A percentile compares a stretch with the other conserved stretches of the same genome.
These are phyloP conservation scores for Reticulitermes lucifugus DNA, from an alignment of 2,888 invertebrate genomes.

Conservation along the genomic window DNA sequence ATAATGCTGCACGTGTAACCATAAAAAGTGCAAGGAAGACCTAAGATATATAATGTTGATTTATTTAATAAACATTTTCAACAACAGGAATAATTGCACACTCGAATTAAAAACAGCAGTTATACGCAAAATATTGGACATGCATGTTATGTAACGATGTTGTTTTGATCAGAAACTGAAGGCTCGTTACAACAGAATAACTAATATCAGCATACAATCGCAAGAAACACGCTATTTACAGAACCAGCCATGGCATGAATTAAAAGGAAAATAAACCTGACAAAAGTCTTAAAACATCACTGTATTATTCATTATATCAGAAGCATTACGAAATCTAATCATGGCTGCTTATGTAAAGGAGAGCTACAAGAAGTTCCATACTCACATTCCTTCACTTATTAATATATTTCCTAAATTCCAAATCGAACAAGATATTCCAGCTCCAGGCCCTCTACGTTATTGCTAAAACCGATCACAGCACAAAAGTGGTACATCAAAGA, in stretches of 20 bases:
- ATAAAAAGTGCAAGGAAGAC: neutral
- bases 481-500: neutral
- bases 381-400: conserved; percentile 6
- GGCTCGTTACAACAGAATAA: conserved; percentile 24
- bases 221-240: conserved; percentile 25
- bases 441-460: conserved; percentile 20
- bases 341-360: conserved; percentile 23
- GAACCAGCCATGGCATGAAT: conserved; percentile 18
- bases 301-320: neutral
- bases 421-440: conserved; percentile 11
- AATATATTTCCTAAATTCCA: neutral
- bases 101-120: neutral
- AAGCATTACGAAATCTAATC: neutral
- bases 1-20: neutral
- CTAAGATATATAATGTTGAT: neutral
- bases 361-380: neutral
- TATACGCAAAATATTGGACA: neutral
- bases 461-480: conserved; percentile 28
- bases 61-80: neutral
- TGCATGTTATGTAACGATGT: neutral
- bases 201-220: conserved; percentile 39
- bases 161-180: conserved; percentile 23
- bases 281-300: neutral
- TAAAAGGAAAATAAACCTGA: neutral
- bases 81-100: neutral